A percentile compares a stretch with the other conserved stretches of the same genome.
These are phyloP conservation scores for Diabrotica balteata DNA, from an alignment of 2,888 invertebrate genomes.

Conservation along the genomic window DNA sequence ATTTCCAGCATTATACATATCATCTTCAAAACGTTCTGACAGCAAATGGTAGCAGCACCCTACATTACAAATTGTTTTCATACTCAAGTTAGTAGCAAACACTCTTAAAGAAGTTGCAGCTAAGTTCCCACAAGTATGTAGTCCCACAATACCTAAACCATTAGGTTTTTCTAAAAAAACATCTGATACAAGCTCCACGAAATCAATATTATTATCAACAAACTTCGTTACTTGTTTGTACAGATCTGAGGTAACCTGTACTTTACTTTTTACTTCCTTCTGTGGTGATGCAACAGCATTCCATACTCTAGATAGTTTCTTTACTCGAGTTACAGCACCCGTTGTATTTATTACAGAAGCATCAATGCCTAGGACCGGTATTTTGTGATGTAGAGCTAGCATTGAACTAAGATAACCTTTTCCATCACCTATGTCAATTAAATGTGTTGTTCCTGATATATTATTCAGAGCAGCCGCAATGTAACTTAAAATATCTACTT, in stretches of 20 bases:
- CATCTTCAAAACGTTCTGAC: constrained; percentile 63
- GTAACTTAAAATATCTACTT: constrained; percentile 73
- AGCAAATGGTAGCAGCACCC: constrained; percentile 92
- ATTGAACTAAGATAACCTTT: constrained; percentile 85
- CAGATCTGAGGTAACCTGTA: constrained; percentile 45
- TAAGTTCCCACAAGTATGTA: constrained; percentile 90
- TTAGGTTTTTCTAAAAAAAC: constrained; percentile 60
- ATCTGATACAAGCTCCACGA: constrained; percentile 62
- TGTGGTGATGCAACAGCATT: constrained; percentile 42
- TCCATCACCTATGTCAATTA: constrained; percentile 89
- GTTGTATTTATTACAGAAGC: constrained; percentile 72
- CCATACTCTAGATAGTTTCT: constrained; percentile 60
- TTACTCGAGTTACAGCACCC: constrained; percentile 69
- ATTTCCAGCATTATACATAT: not conserved
- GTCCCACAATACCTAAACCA: constrained; percentile 70
- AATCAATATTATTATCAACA: constrained; percentile 67
- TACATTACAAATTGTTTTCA: constrained; percentile 76
- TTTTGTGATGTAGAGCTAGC: constrained; percentile 72
- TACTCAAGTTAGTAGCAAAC: constrained; percentile 66
- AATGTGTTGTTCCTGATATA: constrained; percentile 57
- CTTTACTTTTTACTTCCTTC: not conserved
- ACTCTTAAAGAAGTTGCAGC: constrained; percentile 75
- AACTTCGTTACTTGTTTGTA: constrained; percentile 71
- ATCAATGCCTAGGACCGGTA: constrained; percentile 84
- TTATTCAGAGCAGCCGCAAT: constrained; percentile 65